Percentiles rank a stretch among this genome's conserved stretches.
Conservation (phyloP, 1,140 invertebrate genomes). For the Ephestia elutella region DNA sequence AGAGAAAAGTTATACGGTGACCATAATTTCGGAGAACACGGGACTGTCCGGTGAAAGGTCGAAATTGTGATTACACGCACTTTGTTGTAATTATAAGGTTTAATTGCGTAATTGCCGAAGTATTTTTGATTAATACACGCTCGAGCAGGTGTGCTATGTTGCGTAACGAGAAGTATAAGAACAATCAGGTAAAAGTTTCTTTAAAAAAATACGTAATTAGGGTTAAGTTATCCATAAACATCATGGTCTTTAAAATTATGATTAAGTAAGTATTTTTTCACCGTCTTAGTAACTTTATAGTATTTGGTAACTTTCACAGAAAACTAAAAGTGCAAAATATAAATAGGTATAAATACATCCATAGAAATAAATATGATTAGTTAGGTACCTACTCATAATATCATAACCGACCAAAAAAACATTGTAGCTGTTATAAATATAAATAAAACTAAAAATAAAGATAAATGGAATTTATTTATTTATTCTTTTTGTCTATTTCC, state of each 20-base stretch:
- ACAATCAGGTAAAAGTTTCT: not conserved
- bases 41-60: constrained; percentile 6
- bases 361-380: too few species aligned
- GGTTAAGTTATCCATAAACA: constrained; percentile 1
- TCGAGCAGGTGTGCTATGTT: not conserved
- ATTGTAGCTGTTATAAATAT: too few species aligned
- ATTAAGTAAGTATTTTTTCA: too few species aligned
- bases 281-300: too few species aligned
- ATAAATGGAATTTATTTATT: too few species aligned
- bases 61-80: constrained; percentile 4
- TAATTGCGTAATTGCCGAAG: constrained; percentile 7
- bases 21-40: constrained; percentile 19
- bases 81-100: constrained; percentile 1
- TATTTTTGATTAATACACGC: constrained; percentile 1
- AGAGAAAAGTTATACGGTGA: constrained; percentile 29
- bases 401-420: too few species aligned
- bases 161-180: not conserved
- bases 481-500: not conserved
- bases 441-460: too few species aligned
- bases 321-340: too few species aligned
- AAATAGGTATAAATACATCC: too few species aligned
- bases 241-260: constrained; percentile 14
- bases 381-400: too few species aligned
- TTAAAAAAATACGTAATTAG: not conserved
- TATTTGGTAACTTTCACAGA: too few species aligned